Conservation (phyloP, 2,888 invertebrate genomes). For the Drosophila stalkeri region DNA sequence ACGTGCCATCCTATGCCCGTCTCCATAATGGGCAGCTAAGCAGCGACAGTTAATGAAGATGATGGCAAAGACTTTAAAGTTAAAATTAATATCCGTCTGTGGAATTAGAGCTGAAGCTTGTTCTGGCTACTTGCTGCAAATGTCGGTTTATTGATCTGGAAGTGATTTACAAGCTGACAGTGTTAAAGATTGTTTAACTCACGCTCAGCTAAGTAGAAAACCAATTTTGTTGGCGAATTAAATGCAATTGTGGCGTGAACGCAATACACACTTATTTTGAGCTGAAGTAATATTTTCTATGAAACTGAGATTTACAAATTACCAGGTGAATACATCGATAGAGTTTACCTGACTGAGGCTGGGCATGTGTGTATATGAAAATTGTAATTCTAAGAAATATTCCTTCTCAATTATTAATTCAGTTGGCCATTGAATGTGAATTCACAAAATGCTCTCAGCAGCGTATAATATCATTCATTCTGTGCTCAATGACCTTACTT, state of each 20-base stretch:
- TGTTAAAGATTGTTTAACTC: background rate
- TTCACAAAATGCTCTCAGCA: background rate
- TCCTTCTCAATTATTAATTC: background rate
- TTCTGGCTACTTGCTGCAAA: background rate
- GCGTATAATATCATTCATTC: background rate
- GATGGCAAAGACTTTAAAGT: constrained; percentile 14
- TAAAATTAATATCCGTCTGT: constrained; percentile 3
- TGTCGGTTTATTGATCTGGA: constrained; percentile 13
- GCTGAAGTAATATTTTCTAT: background rate
- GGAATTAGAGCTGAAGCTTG: constrained; percentile 3
- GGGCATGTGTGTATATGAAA: background rate
- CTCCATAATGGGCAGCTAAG: constrained; percentile 17
- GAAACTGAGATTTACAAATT: background rate
- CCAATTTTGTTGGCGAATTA: background rate
- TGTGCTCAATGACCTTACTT: too few relatives aligned
- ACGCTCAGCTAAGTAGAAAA: constrained; percentile 6
- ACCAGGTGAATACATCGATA: background rate
- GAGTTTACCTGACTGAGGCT: background rate
- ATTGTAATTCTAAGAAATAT: background rate
- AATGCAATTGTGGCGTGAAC: background rate
- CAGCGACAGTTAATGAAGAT: constrained; percentile 27
- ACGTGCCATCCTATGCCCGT: constrained; percentile 1
- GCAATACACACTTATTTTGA: background rate
- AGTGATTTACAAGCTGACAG: constrained; percentile 26
- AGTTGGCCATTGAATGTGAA: background rate